Percentiles rank a stretch among this genome's conserved stretches.
Conservation (phyloP, 2,888 invertebrate genomes). For the Hypercompe scribonia region DNA sequence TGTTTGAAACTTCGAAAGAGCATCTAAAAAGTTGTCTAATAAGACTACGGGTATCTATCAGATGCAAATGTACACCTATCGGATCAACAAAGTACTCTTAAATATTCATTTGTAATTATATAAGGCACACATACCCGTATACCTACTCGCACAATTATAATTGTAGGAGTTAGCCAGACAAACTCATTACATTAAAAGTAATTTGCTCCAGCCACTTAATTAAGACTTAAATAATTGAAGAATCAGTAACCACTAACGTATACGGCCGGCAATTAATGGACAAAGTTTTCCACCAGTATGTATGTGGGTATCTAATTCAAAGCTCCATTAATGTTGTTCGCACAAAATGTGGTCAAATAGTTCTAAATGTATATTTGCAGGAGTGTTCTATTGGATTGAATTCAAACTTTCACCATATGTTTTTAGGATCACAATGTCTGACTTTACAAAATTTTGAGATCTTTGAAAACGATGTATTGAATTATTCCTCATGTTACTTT, state of each 20-base stretch:
- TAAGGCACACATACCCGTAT: slow-evolving; percentile 8
- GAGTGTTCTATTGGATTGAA: neutral
- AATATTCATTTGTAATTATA: slow-evolving; percentile 3
- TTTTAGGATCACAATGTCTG: neutral
- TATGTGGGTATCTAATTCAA: slow-evolving; percentile 32
- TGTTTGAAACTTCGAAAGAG: no score
- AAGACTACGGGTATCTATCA: neutral
- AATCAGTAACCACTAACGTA: slow-evolving; percentile 54
- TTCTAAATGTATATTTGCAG: neutral
- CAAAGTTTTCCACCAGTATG: slow-evolving; percentile 52
- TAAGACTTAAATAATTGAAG: slow-evolving; percentile 66
- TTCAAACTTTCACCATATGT: neutral
- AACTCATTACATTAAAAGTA: slow-evolving; percentile 58
- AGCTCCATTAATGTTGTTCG: slow-evolving; percentile 45
- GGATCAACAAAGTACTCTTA: neutral
- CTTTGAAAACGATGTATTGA: neutral
- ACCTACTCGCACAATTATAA: slow-evolving; percentile 38
- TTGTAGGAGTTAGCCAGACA: slow-evolving; percentile 46
- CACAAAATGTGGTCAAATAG: slow-evolving; percentile 26
- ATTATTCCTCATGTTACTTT: neutral
- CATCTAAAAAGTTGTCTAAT: no score
- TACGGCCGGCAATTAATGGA: slow-evolving; percentile 53
- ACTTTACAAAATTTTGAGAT: neutral
- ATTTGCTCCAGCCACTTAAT: slow-evolving; percentile 56
- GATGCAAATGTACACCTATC: neutral